A percentile compares a stretch with the other conserved stretches of the same genome.
Conservation (phyloP, 2,888 invertebrate species). For the Caenorhabditis afra region DNA sequence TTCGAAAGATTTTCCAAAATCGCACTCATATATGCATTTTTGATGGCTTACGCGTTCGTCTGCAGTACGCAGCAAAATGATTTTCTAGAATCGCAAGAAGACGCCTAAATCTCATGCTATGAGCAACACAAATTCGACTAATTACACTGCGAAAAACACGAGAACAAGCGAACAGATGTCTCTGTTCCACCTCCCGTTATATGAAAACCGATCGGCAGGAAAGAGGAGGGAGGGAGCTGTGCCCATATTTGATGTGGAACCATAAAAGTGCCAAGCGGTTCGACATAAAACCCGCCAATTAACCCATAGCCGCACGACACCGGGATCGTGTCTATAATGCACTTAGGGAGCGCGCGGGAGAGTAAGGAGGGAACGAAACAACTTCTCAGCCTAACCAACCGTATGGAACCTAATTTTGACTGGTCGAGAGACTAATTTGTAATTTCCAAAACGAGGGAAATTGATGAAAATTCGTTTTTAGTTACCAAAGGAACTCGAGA, state of each 20-base stretch:
- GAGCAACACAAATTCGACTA: no score
- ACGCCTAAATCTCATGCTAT: background rate
- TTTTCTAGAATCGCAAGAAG: background rate
- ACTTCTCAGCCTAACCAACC: conserved; percentile 53
- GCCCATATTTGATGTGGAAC: conserved; percentile 35
- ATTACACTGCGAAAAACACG: background rate
- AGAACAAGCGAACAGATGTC: conserved; percentile 22
- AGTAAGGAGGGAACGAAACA: conserved; percentile 24
- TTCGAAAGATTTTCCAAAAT: conserved; percentile 9
- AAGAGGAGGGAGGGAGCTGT: conserved; percentile 25
- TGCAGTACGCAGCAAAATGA: no score
- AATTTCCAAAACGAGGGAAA: conserved; percentile 9
- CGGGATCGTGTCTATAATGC: conserved; percentile 42
- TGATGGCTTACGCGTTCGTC: conserved; percentile 22
- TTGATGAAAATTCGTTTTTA: conserved; percentile 11
- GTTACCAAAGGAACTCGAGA: conserved; percentile 9
- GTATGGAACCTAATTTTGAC: conserved; percentile 52
- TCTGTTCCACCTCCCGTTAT: background rate
- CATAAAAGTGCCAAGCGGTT: conserved; percentile 27
- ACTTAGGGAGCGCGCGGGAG: conserved; percentile 15
- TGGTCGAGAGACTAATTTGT: conserved; percentile 18
- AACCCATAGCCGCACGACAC: conserved; percentile 18
- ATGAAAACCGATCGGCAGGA: no score
- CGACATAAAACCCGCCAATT: conserved; percentile 49
- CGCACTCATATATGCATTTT: conserved; percentile 31